Base-by-base conservation (phyloP, 2,113 vertebrate species). In the Brienomyrus brachyistius region DNA sequence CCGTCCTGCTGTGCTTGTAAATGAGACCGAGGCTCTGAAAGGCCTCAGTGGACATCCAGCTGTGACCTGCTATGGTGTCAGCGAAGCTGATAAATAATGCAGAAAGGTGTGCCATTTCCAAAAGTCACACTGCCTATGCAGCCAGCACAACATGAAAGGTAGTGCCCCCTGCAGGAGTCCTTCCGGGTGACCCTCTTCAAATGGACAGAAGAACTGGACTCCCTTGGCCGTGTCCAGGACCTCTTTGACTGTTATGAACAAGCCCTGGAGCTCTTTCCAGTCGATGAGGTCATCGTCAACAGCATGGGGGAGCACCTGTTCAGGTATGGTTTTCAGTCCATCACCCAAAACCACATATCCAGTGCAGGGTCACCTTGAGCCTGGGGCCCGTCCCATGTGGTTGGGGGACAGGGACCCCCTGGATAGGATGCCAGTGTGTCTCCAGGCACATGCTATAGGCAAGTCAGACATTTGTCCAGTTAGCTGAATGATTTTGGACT, bases 241-340 rank as follows among this genome's bases (percentile, higher is more conserved):
- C 96, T 99, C 23, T 98, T 99, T 92, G 95, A 97, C 93, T 98
- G 98, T 90, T 99, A 99, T 0, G 98, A 99, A 50, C 98, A 99
- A 94, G 98, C 98, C 0, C 95, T 99, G 91, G 97, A 98, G 43
- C 95, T 99, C 23, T 99, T 97, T 91, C 98, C 98, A 0, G 94
- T 94, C 31, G 98, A 99, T 90, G 98, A 99, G 94, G 97, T 99
- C 74, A 99, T 99, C 91, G 96, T 98, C 54, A 99, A 99, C 92
- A 99, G 98, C 92, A 98, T 99, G 98, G 98, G 98, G 3, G 98
- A 99, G 92, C 98, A 99, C 92, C 96, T 99, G n/a, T 99, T 99
- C 96, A 97, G 97, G 98, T 99, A 93, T 83, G 91, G 91, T 47
- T 35, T 50, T 2, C 10, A 48, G n/a, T 43, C 17, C 15, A 17